Conservation (phyloP, 2,888 invertebrate species). For the Andrena flavipes region DNA sequence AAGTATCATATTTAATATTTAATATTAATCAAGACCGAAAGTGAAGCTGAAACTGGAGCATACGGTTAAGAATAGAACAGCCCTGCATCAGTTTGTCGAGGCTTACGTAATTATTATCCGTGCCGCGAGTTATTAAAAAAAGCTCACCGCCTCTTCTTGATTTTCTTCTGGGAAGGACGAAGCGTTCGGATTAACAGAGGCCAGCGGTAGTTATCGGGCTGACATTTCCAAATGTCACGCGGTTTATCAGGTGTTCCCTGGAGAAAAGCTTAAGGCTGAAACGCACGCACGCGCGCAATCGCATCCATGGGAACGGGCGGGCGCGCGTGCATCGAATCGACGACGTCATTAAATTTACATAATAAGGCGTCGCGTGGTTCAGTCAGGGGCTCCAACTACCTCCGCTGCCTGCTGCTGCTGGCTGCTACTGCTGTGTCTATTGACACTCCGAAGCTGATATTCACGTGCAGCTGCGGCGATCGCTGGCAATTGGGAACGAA, state of each 20-base stretch:
- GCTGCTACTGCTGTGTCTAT: conserved; percentile 34
- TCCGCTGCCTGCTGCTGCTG: conserved; percentile 14
- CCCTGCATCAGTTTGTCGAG: background rate
- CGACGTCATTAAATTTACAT: conserved; percentile 81
- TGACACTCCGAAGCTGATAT: conserved; percentile 46
- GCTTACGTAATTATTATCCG: background rate
- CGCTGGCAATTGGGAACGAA: conserved; percentile 58
- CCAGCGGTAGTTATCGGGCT: conserved; percentile 73
- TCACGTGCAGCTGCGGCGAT: conserved; percentile 64
- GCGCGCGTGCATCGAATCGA: conserved; percentile 65
- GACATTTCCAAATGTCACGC: conserved; percentile 80
- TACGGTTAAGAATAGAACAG: no score
- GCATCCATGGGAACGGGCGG: conserved; percentile 48
- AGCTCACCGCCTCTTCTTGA: no score
- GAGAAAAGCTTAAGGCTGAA: conserved; percentile 57
- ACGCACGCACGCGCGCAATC: conserved; percentile 60
- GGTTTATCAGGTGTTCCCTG: conserved; percentile 71
- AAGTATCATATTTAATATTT: no score
- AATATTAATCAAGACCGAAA: no score
- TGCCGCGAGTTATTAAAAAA: background rate
- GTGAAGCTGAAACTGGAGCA: no score
- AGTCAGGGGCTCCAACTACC: conserved; percentile 37
- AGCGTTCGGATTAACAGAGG: conserved; percentile 43
- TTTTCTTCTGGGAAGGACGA: conserved; percentile 9
- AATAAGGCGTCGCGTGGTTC: conserved; percentile 79